Percentiles rank a stretch among this genome's conserved stretches.
Conservation (phyloP, 37 sponge, comb jelly and placozoan species). For the Petrosia ficiformis region DNA sequence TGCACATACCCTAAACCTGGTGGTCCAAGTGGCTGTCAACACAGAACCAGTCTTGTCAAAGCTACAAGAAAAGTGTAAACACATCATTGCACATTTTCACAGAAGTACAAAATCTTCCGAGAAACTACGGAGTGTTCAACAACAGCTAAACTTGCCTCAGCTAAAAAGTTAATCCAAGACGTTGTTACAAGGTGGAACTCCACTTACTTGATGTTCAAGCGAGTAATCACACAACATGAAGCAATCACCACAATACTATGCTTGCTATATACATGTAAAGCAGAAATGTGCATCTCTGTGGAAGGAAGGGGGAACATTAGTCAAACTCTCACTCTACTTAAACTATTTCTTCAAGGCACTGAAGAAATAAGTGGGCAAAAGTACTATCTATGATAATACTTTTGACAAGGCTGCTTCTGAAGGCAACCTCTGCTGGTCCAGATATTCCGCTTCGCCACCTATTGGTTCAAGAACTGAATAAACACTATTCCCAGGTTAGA, state of each 20-base stretch:
- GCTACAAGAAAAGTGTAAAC: background rate
- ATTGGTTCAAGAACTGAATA: background rate
- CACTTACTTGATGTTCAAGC: conserved; percentile 2
- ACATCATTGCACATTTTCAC: conserved; percentile 1
- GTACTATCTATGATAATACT: background rate
- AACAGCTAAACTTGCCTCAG: background rate
- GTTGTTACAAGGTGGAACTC: conserved; percentile 1
- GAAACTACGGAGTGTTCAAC: background rate
- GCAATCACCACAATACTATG: conserved; percentile 11
- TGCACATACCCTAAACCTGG: conserved; percentile 16
- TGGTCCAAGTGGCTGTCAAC: background rate
- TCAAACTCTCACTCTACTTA: background rate
- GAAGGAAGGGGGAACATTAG: background rate
- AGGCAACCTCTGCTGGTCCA: background rate
- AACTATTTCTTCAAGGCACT: background rate
- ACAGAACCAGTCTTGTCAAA: background rate
- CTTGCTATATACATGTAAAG: background rate
- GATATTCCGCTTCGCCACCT: background rate
- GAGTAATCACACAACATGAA: background rate
- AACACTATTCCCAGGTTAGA: background rate
- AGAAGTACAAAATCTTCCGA: background rate
- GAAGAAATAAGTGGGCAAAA: background rate
- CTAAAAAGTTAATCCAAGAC: conserved; percentile 6
- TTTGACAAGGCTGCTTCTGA: background rate
- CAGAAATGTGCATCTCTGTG: background rate